Percentiles rank a stretch among this genome's conserved stretches.
Conservation (phyloP, 2,888 invertebrate genomes). For the Andrena fulva region DNA sequence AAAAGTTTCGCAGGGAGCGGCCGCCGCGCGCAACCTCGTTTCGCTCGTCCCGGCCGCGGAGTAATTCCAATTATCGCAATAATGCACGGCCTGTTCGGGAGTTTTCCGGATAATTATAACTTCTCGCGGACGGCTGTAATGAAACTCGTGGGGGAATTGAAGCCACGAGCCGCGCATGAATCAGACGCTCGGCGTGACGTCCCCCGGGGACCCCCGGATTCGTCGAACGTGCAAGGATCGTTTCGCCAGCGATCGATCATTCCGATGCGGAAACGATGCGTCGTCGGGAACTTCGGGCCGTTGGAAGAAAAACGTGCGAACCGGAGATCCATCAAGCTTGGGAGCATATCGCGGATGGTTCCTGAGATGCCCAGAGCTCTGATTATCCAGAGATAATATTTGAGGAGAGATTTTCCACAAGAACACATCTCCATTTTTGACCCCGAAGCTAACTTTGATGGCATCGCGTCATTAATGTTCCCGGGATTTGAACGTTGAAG, state of each 20-base stretch:
- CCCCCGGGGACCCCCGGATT: not conserved
- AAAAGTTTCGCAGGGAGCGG: slow-evolving; percentile 45
- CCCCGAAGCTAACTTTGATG: no score
- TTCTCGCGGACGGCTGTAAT: slow-evolving; percentile 54
- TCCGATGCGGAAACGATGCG: not conserved
- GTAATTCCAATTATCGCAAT: slow-evolving; percentile 67
- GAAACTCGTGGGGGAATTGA: slow-evolving; percentile 58
- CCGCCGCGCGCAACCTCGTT: slow-evolving; percentile 24
- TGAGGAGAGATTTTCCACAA: no score
- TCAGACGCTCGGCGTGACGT: not conserved
- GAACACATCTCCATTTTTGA: no score
- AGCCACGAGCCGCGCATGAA: slow-evolving; percentile 11
- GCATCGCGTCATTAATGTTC: no score
- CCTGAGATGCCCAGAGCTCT: no score
- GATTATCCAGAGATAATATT: no score
- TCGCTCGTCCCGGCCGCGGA: slow-evolving; percentile 5
- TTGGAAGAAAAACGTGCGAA: no score
- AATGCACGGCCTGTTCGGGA: slow-evolving; percentile 46
- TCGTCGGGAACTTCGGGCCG: not conserved
- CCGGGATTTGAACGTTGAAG: no score
- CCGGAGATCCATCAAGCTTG: no score
- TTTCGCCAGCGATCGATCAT: slow-evolving; percentile 1
- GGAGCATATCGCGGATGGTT: no score
- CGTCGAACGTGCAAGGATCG: not conserved
- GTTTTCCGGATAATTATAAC: slow-evolving; percentile 70